Evolutionary conservation across 2,113 vertebrate genomes (phyloP).

Genomic region (Apistogramma diplotaenia): DNA sequence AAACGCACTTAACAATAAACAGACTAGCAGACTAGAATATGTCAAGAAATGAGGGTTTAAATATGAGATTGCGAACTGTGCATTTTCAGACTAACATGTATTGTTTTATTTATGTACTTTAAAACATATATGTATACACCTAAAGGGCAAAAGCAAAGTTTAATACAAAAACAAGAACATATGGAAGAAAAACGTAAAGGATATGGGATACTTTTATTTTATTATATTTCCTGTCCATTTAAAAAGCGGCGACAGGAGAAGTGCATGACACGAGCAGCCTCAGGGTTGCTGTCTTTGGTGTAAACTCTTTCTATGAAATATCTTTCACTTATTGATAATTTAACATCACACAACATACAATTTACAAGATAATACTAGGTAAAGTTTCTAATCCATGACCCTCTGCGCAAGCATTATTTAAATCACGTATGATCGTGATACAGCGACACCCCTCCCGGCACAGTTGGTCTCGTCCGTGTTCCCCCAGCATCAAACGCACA

Average conservation of each 20-base stretch:
- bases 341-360: neutral
- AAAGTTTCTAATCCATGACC: fast-evolving
- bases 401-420: neutral
- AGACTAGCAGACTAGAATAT: too few species aligned
- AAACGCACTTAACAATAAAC: too few species aligned
- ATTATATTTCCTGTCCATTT: neutral
- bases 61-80: too few species aligned
- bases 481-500: constrained; percentile 30
- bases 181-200: neutral
- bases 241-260: neutral
- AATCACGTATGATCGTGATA: neutral
- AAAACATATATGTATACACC: too few species aligned
- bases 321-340: too few species aligned
- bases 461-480: constrained; percentile 41
- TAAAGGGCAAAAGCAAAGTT: neutral
- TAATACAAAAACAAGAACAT: neutral
- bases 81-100: too few species aligned
- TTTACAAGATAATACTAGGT: fast-evolving
- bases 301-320: neutral
- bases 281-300: neutral
- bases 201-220: neutral
- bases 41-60: too few species aligned
- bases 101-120: too few species aligned
- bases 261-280: neutral
- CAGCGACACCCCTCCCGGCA: neutral